A percentile compares a stretch with the other conserved stretches of the same genome.
phyloP scores from a whole-genome alignment of 2,888 invertebrate genomes.

The Thymelicus lineola region DNA sequence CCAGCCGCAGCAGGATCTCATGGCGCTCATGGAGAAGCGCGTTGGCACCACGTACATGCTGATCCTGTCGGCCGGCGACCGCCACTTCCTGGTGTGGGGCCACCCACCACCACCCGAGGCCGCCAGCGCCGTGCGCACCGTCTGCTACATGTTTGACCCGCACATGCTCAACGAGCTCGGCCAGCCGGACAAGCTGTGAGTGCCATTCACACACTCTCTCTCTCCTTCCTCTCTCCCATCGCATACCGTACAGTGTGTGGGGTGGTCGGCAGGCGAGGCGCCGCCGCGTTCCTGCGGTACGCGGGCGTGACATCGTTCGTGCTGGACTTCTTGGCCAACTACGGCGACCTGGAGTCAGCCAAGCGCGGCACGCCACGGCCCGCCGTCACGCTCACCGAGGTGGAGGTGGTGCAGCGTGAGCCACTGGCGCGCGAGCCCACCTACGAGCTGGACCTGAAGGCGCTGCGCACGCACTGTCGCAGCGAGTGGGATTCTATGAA shows the following conservation, averaged over 20 bases:
- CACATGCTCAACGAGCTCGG: constrained; percentile 68
- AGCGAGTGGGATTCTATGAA: constrained; percentile 69
- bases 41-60: constrained; percentile 60
- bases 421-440: constrained; percentile 48
- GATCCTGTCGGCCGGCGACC: constrained; percentile 62
- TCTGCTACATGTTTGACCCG: constrained; percentile 75
- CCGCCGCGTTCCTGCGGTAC: constrained; percentile 71
- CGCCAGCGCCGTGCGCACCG: constrained; percentile 60
- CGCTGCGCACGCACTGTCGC: constrained; percentile 63
- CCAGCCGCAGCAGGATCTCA: constrained; percentile 60
- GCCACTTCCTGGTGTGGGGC: constrained; percentile 75
- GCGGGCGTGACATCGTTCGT: constrained; percentile 73
- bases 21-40: constrained; percentile 74
- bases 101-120: constrained; percentile 64
- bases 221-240: no score
- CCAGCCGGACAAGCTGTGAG: constrained; percentile 63
- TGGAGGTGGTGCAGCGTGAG: constrained; percentile 57
- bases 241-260: neutral
- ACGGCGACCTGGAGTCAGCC: constrained; percentile 63
- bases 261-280: constrained; percentile 55
- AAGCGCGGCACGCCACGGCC: constrained; percentile 62
- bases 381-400: constrained; percentile 61
- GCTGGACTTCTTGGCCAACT: constrained; percentile 69
- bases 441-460: constrained; percentile 68
- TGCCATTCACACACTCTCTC: constrained; percentile 16